A percentile compares a stretch with the other conserved stretches of the same genome.
Evolutionary conservation across 2,888 invertebrate genomes (phyloP).

Genomic region (Caprella mutica): DNA sequence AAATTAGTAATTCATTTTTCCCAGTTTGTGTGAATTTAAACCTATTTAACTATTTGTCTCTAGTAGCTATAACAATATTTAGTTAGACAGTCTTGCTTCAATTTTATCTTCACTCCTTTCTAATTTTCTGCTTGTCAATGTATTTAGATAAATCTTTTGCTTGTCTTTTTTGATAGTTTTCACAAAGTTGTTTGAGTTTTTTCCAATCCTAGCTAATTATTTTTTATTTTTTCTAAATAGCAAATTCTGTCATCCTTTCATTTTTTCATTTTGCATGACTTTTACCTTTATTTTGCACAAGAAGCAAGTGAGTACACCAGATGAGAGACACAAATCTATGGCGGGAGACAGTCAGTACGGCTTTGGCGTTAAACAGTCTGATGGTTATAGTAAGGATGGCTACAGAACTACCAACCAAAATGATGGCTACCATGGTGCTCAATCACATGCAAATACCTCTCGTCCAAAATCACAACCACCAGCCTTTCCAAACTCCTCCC

Average conservation of each 20-base stretch:
- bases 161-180: too few relatives aligned
- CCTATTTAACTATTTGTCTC: neutral
- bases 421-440: too few relatives aligned
- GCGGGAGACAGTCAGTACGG: conserved; percentile 52
- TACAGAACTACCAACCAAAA: too few relatives aligned
- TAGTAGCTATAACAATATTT: neutral
- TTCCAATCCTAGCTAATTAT: neutral
- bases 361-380: conserved; percentile 25
- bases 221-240: neutral
- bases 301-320: too few relatives aligned
- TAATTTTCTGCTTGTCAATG: too few relatives aligned
- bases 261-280: neutral
- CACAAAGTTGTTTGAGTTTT: neutral
- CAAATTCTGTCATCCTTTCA: neutral
- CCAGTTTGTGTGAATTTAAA: too few relatives aligned
- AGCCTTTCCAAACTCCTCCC: neutral
- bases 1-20: too few relatives aligned
- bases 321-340: too few relatives aligned
- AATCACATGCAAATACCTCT: conserved; percentile 6
- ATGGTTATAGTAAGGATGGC: conserved; percentile 14
- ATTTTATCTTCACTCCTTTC: too few relatives aligned
- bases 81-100: neutral
- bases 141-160: too few relatives aligned
- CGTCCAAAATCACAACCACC: conserved; percentile 1
- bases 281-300: neutral